Evolutionary conservation across 2,113 vertebrate genomes (phyloP), one percentile per base, ranked within the genome.

Genomic region (Platysternon megacephalum): DNA sequence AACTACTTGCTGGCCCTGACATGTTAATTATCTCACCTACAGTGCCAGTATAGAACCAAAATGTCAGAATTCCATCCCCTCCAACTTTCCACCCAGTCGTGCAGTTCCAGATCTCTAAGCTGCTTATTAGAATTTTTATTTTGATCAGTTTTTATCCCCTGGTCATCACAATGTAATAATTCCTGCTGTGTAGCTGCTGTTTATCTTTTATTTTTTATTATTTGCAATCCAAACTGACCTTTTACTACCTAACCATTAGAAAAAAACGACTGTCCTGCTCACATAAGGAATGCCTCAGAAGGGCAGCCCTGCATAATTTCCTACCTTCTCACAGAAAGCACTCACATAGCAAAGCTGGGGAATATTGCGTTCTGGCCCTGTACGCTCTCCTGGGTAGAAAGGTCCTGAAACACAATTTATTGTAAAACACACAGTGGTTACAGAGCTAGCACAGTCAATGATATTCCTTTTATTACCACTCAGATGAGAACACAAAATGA

Each of bases 401-500:
- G 98, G 98, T 97, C 97, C 97, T 94, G 95, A 97, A 98, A 98
- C 96, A 96, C 97, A 98, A 98, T 98, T 98, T 98, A 98, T 97
- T 98, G 98, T 98, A 98, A 98, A 98, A 98, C 97, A 98, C 97
- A 98, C 97, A 97, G 97, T 98, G 97, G 97, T 97, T 97, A 98
- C 97, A 94, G 95, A 95, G 93, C 97, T 95, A 96, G 98, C 94
- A 94, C 97, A 98, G 97, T 98, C 97, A 96, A 98, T 98, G 98
- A 98, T 98, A 98, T 95, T 98, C 98, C 97, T 97, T 98, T 98
- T 98, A 98, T 98, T 98, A 98, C 98, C 97, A 97, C 97, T 98
- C 98, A 98, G 98, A 98, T 97, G 98, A 98, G 98, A 98, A 98
- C 97, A 97, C 96, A 98, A 98, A 98, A 98, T 98, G 98, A 98